phyloP scores from a whole-genome alignment of 2,797 vertebrate genomes.

The Discoglossus pictus region DNA sequence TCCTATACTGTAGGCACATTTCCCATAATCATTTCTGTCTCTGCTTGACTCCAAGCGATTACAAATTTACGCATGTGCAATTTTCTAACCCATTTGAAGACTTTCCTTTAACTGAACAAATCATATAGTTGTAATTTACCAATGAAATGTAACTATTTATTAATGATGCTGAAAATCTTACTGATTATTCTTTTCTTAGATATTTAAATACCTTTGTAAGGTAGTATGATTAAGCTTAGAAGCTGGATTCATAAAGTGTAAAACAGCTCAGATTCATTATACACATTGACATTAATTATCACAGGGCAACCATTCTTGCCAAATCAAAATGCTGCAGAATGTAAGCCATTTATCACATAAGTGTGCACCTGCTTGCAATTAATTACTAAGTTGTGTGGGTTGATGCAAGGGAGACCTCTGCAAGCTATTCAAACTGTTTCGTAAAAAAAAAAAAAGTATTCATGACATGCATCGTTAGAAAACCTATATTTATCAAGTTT shows the following conservation, averaged over 20 bases:
- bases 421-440: conserved; percentile 19
- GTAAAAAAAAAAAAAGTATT: conserved; percentile 16
- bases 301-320: conserved; percentile 23
- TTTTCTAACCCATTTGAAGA: too few species aligned
- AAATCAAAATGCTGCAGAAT: conserved; percentile 20
- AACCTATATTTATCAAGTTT: conserved; percentile 8
- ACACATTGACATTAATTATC: conserved; percentile 43
- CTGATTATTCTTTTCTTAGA: too few species aligned
- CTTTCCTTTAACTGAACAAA: too few species aligned
- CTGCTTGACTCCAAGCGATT: too few species aligned
- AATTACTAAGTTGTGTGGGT: conserved; percentile 31
- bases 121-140: too few species aligned
- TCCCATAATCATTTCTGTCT: too few species aligned
- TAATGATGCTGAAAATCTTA: too few species aligned
- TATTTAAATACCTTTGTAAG: too few species aligned
- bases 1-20: too few species aligned
- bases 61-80: too few species aligned
- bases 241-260: conserved; percentile 32
- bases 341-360: conserved; percentile 34
- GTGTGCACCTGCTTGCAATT: conserved; percentile 46
- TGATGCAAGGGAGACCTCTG: conserved; percentile 14
- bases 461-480: neutral
- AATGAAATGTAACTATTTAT: too few species aligned
- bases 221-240: conserved; percentile 28
- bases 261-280: conserved; percentile 42